Conservation (phyloP, 2,113 vertebrate genomes). For the Brienomyrus brachyistius region DNA sequence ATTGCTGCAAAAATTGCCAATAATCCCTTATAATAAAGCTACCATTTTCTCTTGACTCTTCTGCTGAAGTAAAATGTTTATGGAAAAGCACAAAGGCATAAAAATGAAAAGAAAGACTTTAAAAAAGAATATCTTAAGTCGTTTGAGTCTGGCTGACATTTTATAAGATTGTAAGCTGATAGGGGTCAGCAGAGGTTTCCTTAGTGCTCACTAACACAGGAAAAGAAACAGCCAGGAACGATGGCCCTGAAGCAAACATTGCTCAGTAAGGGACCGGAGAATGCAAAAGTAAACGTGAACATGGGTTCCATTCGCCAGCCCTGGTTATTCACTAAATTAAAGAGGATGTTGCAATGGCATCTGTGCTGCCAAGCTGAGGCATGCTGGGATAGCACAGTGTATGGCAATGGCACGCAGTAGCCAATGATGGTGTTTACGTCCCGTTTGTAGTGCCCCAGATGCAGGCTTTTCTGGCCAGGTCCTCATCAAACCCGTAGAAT, state of each 20-base stretch:
- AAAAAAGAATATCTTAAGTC: neutral
- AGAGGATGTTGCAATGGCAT: neutral
- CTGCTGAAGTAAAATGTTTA: neutral
- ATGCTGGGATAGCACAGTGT: neutral
- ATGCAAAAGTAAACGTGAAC: constrained; percentile 27
- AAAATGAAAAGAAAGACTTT: constrained; percentile 2
- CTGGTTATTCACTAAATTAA: neutral
- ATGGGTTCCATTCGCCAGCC: constrained; percentile 8
- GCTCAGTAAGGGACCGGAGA: constrained; percentile 44
- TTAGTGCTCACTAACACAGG: neutral
- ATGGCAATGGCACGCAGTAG: neutral
- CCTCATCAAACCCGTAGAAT: neutral
- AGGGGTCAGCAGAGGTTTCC: neutral
- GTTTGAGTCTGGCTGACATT: neutral
- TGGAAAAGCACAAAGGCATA: neutral
- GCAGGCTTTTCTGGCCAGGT: neutral
- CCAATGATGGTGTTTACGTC: neutral
- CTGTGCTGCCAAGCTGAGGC: neutral
- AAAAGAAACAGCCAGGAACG: constrained; percentile 22
- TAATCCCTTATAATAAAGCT: neutral
- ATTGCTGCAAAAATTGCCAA: neutral
- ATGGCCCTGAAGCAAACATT: constrained; percentile 51
- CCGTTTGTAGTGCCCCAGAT: neutral
- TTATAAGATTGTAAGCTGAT: neutral
- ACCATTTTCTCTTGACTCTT: neutral